These are phyloP conservation scores for Poecilobothrus nobilitatus DNA, from an alignment of 2,888 invertebrate species.

Conservation along the genomic window DNA sequence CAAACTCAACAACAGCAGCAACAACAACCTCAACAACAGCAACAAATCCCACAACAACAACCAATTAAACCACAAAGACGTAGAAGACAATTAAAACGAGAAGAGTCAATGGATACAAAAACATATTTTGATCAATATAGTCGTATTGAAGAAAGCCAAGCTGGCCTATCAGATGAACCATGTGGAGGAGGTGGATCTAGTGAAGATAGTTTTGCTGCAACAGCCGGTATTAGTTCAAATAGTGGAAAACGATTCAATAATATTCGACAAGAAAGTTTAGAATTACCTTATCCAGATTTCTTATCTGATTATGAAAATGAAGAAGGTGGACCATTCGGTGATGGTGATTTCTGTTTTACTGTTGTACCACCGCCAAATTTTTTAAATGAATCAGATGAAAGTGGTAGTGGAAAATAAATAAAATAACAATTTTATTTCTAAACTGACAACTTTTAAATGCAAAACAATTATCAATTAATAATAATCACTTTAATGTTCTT, in stretches of 20 bases:
- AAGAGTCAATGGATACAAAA: conserved; percentile 33
- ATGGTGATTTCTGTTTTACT: conserved; percentile 67
- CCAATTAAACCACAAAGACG: conserved; percentile 45
- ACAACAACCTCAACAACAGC: conserved; percentile 26
- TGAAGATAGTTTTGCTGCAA: conserved; percentile 29
- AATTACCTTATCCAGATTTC: conserved; percentile 46
- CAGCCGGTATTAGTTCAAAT: conserved; percentile 21
- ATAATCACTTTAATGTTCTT: neutral
- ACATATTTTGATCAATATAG: conserved; percentile 21
- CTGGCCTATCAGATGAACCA: conserved; percentile 40
- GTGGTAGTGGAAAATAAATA: neutral
- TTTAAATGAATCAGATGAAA: conserved; percentile 62
- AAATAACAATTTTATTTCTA: neutral
- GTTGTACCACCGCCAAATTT: conserved; percentile 70
- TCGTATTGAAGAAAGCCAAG: conserved; percentile 34
- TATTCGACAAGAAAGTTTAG: conserved; percentile 42
- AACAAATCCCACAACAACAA: conserved; percentile 27
- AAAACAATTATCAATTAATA: no score
- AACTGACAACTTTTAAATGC: neutral
- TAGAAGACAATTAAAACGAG: conserved; percentile 40
- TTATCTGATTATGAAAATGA: conserved; percentile 48
- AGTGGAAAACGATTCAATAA: conserved; percentile 11
- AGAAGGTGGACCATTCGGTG: conserved; percentile 38
- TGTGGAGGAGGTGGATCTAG: conserved; percentile 44
- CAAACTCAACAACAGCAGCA: conserved; percentile 24